Conservation (phyloP, 2,797 vertebrate species). For the Pseudotriccus pelzelni region DNA sequence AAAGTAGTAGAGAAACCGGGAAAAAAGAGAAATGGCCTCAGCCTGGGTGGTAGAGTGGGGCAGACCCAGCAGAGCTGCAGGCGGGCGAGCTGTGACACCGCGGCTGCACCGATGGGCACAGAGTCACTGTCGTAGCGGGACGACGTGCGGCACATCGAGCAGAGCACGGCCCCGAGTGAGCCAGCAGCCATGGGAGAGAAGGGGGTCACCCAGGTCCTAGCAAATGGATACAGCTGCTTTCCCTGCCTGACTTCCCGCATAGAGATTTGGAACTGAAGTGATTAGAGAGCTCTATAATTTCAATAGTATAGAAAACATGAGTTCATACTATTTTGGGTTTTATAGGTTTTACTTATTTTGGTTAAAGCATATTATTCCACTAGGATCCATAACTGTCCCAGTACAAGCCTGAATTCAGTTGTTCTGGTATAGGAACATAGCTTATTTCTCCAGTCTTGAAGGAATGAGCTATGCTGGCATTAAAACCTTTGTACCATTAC, state of each 20-base stretch:
- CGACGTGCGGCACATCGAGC: accelerated
- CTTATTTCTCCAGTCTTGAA: not conserved
- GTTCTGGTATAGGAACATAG: not conserved
- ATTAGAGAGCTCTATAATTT: not conserved
- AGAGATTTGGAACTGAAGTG: not conserved
- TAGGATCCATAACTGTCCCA: not conserved
- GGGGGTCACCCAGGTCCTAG: not conserved
- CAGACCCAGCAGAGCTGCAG: not conserved
- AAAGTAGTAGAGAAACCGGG: not conserved
- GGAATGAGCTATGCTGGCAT: not conserved
- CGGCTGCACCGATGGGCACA: accelerated
- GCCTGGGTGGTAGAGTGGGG: not conserved
- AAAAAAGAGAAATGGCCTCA: not conserved
- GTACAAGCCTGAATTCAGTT: not conserved
- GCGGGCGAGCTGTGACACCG: not conserved
- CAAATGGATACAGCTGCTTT: not conserved
- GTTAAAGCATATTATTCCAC: not conserved
- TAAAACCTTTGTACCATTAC: not conserved
- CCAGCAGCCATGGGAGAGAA: accelerated
- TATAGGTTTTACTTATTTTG: not conserved
- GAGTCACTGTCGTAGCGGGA: accelerated
- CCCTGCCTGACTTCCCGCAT: not conserved
- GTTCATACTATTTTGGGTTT: not conserved
- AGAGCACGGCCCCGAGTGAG: not conserved
- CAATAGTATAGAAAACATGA: not conserved